phyloP scores from a whole-genome alignment of 1,140 invertebrate species.

The Heliconius hewitsoni region DNA sequence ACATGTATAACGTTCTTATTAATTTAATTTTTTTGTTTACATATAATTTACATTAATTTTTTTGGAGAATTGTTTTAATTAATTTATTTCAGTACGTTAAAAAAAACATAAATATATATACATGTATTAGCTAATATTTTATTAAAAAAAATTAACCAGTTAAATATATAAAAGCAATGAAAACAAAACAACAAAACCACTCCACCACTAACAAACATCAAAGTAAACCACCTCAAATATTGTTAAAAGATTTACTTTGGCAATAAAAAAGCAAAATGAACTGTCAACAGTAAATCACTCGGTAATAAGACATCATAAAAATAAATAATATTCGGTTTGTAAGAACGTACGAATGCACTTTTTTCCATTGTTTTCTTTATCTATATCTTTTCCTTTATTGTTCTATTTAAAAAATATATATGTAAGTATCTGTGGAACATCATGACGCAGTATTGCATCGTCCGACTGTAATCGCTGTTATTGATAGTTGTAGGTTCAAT shows the following conservation, averaged over 20 bases:
- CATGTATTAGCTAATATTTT: too few species aligned
- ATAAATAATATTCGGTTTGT: constrained; percentile 61
- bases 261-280: constrained; percentile 42
- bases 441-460: too few species aligned
- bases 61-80: too few species aligned
- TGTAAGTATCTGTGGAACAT: not conserved
- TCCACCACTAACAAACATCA: constrained; percentile 1
- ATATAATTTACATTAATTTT: too few species aligned
- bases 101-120: too few species aligned
- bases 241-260: constrained; percentile 43
- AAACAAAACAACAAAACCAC: constrained; percentile 4
- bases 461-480: too few species aligned
- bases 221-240: constrained; percentile 6
- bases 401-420: not conserved
- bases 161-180: not conserved
- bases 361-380: constrained; percentile 35
- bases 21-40: too few species aligned
- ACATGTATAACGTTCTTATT: too few species aligned
- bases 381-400: not conserved
- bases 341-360: constrained; percentile 50
- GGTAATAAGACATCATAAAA: constrained; percentile 61
- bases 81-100: too few species aligned
- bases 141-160: too few species aligned
- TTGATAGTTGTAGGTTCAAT: too few species aligned
- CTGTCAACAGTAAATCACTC: constrained; percentile 60